Percentiles rank a stretch among this genome's conserved stretches.
These are phyloP conservation scores for Muricea muricata DNA, from an alignment of 92 coral and sea anemone species.

Conservation along the genomic window DNA sequence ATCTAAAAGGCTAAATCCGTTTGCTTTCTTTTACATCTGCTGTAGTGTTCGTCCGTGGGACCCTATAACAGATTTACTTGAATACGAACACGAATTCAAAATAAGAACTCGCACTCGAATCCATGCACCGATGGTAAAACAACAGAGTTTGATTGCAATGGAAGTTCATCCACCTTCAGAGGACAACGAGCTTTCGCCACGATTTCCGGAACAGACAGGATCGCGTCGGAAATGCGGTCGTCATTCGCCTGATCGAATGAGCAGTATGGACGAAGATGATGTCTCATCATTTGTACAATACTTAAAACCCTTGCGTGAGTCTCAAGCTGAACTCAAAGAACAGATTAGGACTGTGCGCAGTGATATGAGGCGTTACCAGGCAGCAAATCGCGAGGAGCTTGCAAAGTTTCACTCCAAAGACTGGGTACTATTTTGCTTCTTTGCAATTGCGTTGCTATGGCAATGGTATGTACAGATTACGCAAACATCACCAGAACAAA, in stretches of 20 bases:
- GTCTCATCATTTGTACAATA: conserved; percentile 78
- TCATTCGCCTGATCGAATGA: conserved; percentile 81
- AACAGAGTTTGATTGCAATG: conserved; percentile 84
- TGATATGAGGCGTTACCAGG: conserved; percentile 88
- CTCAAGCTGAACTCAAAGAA: conserved; percentile 86
- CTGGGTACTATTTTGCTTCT: conserved; percentile 79
- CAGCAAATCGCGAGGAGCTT: conserved; percentile 87
- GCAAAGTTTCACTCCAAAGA: conserved; percentile 85
- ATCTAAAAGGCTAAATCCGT: not conserved
- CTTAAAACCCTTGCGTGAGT: conserved; percentile 86
- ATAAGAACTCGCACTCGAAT: conserved; percentile 84
- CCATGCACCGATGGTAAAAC: conserved; percentile 90
- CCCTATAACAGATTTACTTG: conserved; percentile 87
- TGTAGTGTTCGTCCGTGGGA: conserved; percentile 96
- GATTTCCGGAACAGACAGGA: conserved; percentile 61
- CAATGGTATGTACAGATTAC: conserved; percentile 71
- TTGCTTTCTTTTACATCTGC: not conserved
- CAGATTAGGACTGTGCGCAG: conserved; percentile 95
- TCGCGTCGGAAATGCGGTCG: conserved; percentile 76
- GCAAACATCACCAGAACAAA: not conserved
- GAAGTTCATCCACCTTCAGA: conserved; percentile 67
- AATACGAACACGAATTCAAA: conserved; percentile 81
- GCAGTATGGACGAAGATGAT: conserved; percentile 90
- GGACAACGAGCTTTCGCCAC: conserved; percentile 72
- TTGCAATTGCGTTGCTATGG: conserved; percentile 79